Evolutionary conservation across 1,140 invertebrate genomes (phyloP), one percentile per base, ranked within the genome.

Genomic region (Teleopsis dalmanni): DNA sequence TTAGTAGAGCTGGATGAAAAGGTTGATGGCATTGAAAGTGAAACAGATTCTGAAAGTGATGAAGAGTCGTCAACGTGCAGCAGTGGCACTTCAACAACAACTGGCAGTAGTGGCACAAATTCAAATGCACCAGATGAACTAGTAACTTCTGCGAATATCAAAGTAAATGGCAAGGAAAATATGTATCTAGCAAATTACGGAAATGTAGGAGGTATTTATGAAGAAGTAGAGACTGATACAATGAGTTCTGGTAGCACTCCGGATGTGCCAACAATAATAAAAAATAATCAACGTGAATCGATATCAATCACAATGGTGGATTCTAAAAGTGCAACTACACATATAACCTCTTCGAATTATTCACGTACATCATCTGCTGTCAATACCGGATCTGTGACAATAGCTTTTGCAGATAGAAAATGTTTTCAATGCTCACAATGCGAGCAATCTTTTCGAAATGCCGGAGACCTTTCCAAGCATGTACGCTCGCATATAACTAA

Each of bases 361-460:
- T 22, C 40, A 14, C 21, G 52, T 5, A 11, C 53, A 3, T 21
- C 48, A 7, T 14, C 29, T 7, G 35, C 55, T 3, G 55, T 62
- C 1, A 43, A 49, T 1, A 37, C 51, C 7, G 4, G 31, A 2
- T 51, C 52, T 10, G 48, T 51, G 44, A 22, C 57, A 37, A 2
- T 54, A 33, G 10, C 41, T 37, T 5, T 46, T 47, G 13, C 51
- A 38, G 58, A 52, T 0, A 57, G 59, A 18, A 62, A 66, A 38
- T 64, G 64, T 47, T 59, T 71, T 49, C 78, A 79, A 47, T 81
- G 79, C 65, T 75, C 77, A 31, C 74, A 79, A 10, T 81, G 78
- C 48, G 75, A 76, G 47, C 79, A 76, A 23, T 77, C 75, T n/a
- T 81, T 82, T 57, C 76, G 73, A 29, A 78, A 78, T 51, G 76